Evolutionary conservation across 2,797 vertebrate species (phyloP).

Genomic region (Syngnathus acus): DNA sequence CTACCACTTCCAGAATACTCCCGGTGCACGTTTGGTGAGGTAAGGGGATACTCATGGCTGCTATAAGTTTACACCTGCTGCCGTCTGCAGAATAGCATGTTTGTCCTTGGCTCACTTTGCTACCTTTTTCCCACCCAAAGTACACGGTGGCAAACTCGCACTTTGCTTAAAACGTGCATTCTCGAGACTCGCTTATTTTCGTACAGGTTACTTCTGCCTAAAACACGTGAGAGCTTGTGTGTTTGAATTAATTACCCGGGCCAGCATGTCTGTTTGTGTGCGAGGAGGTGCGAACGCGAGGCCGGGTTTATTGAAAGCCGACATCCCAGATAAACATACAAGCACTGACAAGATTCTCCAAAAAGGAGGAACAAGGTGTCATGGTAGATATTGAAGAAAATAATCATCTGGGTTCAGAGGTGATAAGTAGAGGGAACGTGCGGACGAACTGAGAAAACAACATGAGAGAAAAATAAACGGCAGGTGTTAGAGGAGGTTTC

Average conservation of each 20-base stretch:
- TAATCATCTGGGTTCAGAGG: conserved; percentile 44
- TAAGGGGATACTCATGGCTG: conserved; percentile 48
- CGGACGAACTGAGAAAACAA: conserved; percentile 41
- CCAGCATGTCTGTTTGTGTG: conserved; percentile 31
- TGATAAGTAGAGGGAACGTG: conserved; percentile 34
- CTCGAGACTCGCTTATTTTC: conserved; percentile 55
- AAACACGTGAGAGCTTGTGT: conserved; percentile 34
- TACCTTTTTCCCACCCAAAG: conserved; percentile 48
- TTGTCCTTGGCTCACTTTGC: conserved; percentile 52
- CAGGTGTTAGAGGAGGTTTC: conserved; percentile 71
- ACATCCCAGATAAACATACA: conserved; percentile 56
- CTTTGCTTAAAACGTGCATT: conserved; percentile 38
- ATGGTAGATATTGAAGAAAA: conserved; percentile 52
- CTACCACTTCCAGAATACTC: conserved; percentile 19
- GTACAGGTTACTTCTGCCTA: conserved; percentile 40
- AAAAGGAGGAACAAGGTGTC: conserved; percentile 53
- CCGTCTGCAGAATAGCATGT: conserved; percentile 58
- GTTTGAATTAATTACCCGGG: conserved; percentile 56
- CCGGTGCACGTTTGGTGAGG: conserved; percentile 26
- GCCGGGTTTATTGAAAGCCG: conserved; percentile 54
- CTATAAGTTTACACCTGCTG: conserved; percentile 58
- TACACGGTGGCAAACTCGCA: conserved; percentile 39
- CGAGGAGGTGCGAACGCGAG: conserved; percentile 19
- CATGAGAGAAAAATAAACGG: conserved; percentile 56
- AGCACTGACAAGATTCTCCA: conserved; percentile 53